These are phyloP conservation scores for Sebastes baramenuke DNA, from an alignment of 2,797 vertebrate species.

Conservation along the genomic window DNA sequence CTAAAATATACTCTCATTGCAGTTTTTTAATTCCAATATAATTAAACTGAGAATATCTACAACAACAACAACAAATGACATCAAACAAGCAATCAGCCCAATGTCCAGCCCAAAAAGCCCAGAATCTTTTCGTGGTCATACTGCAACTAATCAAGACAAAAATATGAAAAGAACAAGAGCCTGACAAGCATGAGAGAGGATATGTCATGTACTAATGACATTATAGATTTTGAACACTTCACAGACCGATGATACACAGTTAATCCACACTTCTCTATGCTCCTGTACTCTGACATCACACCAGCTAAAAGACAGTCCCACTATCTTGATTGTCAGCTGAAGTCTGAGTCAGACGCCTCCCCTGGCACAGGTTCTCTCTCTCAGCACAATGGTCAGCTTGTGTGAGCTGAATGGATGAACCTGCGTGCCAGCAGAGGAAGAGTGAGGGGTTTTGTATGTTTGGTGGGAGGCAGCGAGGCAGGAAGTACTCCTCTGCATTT, in stretches of 20 bases:
- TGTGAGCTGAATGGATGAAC: conserved; percentile 36
- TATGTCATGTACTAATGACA: background rate
- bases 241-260: background rate
- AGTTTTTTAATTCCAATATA: background rate
- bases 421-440: conserved; percentile 33
- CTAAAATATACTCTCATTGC: background rate
- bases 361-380: conserved; percentile 13
- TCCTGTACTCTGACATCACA: conserved; percentile 23
- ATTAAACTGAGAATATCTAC: background rate
- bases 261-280: background rate
- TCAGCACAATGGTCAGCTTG: conserved; percentile 47
- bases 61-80: background rate
- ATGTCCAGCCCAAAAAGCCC: background rate
- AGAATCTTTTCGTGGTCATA: fast-evolving
- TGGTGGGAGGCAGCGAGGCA: background rate
- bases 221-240: background rate
- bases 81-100: background rate
- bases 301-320: conserved; percentile 7
- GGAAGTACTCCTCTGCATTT: conserved; percentile 44
- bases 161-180: background rate
- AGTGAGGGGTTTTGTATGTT: conserved; percentile 30
- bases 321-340: conserved; percentile 17
- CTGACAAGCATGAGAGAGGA: too few relatives aligned
- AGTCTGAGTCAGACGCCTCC: conserved; percentile 17
- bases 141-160: background rate